These are phyloP conservation scores for Tetropium fuscum DNA, from an alignment of 2,888 invertebrate genomes.

Conservation along the genomic window DNA sequence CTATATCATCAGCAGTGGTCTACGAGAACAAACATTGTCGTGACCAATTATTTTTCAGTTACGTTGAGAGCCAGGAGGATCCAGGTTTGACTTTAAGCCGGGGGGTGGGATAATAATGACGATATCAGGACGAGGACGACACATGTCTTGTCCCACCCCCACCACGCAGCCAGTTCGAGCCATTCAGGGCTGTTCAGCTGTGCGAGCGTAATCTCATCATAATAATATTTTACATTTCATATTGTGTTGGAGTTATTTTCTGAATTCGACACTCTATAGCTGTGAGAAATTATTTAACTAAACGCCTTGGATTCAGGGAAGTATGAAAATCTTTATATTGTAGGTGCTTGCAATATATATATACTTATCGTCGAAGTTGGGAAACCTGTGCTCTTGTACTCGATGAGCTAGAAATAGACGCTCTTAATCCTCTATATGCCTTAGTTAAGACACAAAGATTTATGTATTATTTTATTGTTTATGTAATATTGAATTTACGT, in stretches of 20 bases:
- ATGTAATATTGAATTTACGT: too few relatives aligned
- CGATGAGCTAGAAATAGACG: neutral
- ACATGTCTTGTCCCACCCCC: conserved; percentile 40
- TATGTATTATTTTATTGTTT: too few relatives aligned
- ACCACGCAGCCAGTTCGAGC: conserved; percentile 22
- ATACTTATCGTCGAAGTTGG: neutral
- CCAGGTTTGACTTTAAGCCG: neutral
- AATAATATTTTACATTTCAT: conserved; percentile 68
- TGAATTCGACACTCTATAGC: conserved; percentile 47
- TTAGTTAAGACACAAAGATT: too few relatives aligned
- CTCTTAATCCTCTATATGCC: too few relatives aligned
- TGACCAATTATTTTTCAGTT: too few relatives aligned
- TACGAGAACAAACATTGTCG: too few relatives aligned
- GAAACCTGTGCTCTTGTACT: neutral
- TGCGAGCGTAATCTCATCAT: conserved; percentile 79
- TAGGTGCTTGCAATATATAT: too few relatives aligned
- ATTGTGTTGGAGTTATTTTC: conserved; percentile 62
- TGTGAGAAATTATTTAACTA: conserved; percentile 46
- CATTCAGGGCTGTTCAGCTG: conserved; percentile 75
- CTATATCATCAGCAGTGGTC: too few relatives aligned
- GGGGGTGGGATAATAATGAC: conserved; percentile 1
- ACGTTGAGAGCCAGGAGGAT: too few relatives aligned
- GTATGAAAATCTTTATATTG: conserved; percentile 42
- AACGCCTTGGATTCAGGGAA: conserved; percentile 43
- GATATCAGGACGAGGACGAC: conserved; percentile 25